These are phyloP conservation scores for Enteromius trimaculatus DNA, from an alignment of 2,797 vertebrate genomes.

Conservation along the genomic window DNA sequence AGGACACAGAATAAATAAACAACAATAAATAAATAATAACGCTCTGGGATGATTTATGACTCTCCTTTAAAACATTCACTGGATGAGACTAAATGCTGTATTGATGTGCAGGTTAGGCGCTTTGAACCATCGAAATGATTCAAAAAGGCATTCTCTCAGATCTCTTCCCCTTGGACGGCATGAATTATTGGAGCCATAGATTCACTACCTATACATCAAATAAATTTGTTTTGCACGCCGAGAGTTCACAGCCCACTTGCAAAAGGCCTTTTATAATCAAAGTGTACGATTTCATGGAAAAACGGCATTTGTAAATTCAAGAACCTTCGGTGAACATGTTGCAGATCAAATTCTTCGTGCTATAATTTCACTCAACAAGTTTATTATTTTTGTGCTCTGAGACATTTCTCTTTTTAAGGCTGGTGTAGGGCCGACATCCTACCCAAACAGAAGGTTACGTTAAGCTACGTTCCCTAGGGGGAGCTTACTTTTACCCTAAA, in stretches of 20 bases:
- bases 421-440: background rate
- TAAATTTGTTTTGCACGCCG: conserved; percentile 28
- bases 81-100: conserved; percentile 51
- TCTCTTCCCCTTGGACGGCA: conserved; percentile 47
- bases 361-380: background rate
- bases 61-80: conserved; percentile 46
- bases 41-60: conserved; percentile 53
- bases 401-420: background rate
- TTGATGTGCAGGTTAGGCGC: conserved; percentile 57
- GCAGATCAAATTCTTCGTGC: background rate
- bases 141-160: conserved; percentile 40
- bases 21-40: conserved; percentile 61
- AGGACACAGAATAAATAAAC: conserved; percentile 53
- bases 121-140: conserved; percentile 39
- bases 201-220: background rate
- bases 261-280: background rate
- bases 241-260: conserved; percentile 7
- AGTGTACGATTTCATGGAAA: background rate
- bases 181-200: conserved; percentile 50
- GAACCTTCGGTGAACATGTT: background rate
- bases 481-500: conserved; percentile 17
- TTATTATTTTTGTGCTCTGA: conserved; percentile 4
- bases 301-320: background rate
- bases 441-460: conserved; percentile 26
- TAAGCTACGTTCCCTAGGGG: conserved; percentile 13